Percentiles rank a stretch among this genome's conserved stretches.
Conservation (phyloP, 92 coral and sea anemone genomes). For the Palythoa caribaeorum region DNA sequence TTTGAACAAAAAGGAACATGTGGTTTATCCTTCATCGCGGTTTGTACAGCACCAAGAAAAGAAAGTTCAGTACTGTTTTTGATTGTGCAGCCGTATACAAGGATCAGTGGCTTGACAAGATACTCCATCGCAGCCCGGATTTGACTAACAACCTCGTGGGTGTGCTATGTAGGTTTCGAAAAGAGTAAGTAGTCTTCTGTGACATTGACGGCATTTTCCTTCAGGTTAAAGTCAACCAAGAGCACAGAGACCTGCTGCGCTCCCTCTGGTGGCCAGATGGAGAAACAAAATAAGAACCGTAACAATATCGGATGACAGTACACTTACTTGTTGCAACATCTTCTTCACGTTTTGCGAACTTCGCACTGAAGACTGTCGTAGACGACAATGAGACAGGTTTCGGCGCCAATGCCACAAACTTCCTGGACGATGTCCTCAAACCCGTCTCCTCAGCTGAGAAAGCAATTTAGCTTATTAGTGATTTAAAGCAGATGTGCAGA, state of each 20-base stretch:
- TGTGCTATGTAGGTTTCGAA: too few species aligned
- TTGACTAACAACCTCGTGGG: too few species aligned
- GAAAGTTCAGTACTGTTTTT: too few species aligned
- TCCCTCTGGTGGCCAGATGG: constrained; percentile 17
- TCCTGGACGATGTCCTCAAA: constrained; percentile 67
- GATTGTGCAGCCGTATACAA: too few species aligned
- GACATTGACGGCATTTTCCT: too few species aligned
- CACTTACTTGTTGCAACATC: constrained; percentile 73
- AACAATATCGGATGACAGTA: constrained; percentile 8
- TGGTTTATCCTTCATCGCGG: constrained; percentile 75
- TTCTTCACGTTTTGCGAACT: constrained; percentile 72
- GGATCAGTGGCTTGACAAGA: not conserved
- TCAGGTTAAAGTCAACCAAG: not conserved
- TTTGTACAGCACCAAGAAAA: constrained; percentile 15
- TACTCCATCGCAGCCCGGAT: too few species aligned
- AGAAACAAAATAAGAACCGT: not conserved
- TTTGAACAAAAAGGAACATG: not conserved
- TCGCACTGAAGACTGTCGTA: constrained; percentile 59
- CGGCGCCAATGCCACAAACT: constrained; percentile 51
- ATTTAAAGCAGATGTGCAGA: constrained; percentile 20
- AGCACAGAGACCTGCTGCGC: not conserved
- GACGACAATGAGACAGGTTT: constrained; percentile 49
- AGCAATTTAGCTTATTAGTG: constrained; percentile 34
- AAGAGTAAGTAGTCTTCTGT: too few species aligned
- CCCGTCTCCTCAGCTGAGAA: constrained; percentile 53